Evolutionary conservation across 2,888 invertebrate species (phyloP), one percentile per base, ranked within the genome.

Genomic region (Hypselothyrea guttata): DNA sequence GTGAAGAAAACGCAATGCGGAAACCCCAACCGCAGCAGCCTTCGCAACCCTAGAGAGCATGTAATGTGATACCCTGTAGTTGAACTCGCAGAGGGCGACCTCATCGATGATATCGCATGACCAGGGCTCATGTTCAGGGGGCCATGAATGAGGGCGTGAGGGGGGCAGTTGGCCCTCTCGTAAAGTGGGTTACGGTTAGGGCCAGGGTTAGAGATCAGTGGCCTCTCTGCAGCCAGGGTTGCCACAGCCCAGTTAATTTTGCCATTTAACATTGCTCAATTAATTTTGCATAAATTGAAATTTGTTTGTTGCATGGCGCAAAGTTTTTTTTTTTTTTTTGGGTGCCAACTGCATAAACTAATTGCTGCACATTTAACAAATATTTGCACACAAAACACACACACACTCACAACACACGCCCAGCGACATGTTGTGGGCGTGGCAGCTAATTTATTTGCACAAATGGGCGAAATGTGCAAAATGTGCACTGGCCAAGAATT

Each of bases 261-360:
- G 33, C 47, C 68, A 65, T 71, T 82, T 58, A 57, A 61, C 58
- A 65, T 61, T 66, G 86, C 75, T 68, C 81, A 86, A 81, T 86
- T 84, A 82, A 86, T 72, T 86, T 70, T 58, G 78, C 77, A 86
- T 81, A 71, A 81, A 81, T 81, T 86, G 66, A 71, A 76, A 73
- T 59, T 60, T 33, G 35, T 53, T 11, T 28, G 13, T 38, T 30
- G 31, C 9, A 5, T 48, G 48, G 37, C 30, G 11, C 22, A 34
- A 27, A 18, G n/a, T 8, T 31, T 4, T 49, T 11, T 11, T 37
- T n/a, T n/a, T n/a, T n/a, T n/a, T n/a, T 22, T 22, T 5, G 22
- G 22, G 22, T 22, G 22, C 22, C 22, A n/a, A 5, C 16, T 38
- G 47, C 7, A 48, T 55, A 67, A 22, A 70, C 82, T 78, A 78